Evolutionary conservation across 2,888 invertebrate genomes (phyloP).

Genomic region (Erannis defoliaria): DNA sequence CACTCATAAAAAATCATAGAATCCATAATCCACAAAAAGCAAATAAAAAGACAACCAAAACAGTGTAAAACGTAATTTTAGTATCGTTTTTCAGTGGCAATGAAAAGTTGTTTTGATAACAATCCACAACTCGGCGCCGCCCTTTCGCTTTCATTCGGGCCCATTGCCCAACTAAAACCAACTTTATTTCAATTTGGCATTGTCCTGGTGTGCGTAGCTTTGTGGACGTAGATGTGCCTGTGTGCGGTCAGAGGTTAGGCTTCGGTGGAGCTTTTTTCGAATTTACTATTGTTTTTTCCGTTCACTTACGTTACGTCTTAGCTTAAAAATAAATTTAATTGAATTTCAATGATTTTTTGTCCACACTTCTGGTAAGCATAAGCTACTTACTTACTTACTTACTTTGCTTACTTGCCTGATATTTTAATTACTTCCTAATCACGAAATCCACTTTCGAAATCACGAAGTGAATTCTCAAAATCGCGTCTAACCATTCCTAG

Average conservation of each 20-base stretch:
- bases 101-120: slow-evolving; percentile 72
- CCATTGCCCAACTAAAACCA: slow-evolving; percentile 84
- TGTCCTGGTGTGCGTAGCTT: slow-evolving; percentile 73
- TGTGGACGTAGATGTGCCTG: slow-evolving; percentile 58
- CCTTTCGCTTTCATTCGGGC: slow-evolving; percentile 84
- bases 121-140: slow-evolving; percentile 59
- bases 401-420: too few relatives aligned
- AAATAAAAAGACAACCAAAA: slow-evolving; percentile 4
- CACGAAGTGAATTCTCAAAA: slow-evolving; percentile 29
- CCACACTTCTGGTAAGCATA: background rate
- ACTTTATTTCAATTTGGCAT: slow-evolving; percentile 83
- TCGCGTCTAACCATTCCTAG: slow-evolving; percentile 2
- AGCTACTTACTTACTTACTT: too few relatives aligned
- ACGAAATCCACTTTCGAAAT: too few relatives aligned
- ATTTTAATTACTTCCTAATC: too few relatives aligned
- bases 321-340: background rate
- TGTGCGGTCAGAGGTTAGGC: slow-evolving; percentile 65
- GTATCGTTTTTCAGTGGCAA: slow-evolving; percentile 43
- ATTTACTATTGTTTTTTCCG: background rate
- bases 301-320: background rate
- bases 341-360: background rate
- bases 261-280: background rate
- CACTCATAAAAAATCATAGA: too few relatives aligned
- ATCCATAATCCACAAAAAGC: background rate
- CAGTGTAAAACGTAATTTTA: slow-evolving; percentile 28